Percentiles rank a stretch among this genome's conserved stretches.
Conservation (phyloP, 2,888 invertebrate genomes). For the Noctua pronuba region DNA sequence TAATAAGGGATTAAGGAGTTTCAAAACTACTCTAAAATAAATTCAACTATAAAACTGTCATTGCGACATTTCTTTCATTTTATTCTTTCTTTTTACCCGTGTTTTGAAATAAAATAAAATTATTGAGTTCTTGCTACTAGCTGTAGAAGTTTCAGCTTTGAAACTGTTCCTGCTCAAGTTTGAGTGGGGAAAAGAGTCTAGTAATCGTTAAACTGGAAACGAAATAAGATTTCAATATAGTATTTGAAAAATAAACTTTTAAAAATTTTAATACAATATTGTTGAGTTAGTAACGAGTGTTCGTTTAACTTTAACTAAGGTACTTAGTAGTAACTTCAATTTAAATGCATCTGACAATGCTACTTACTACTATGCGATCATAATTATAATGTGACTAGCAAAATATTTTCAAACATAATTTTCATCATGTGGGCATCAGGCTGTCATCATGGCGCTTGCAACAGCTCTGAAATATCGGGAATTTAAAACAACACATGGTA, state of each 20-base stretch:
- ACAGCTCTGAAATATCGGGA: background rate
- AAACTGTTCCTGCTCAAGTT: constrained; percentile 51
- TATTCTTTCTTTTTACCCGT: constrained; percentile 13
- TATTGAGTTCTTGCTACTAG: constrained; percentile 35
- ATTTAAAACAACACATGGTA: background rate
- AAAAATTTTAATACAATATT: background rate
- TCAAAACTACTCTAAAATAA: constrained; percentile 12
- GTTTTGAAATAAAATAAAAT: constrained; percentile 54
- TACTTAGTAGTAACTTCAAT: background rate
- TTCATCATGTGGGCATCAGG: background rate
- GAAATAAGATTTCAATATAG: constrained; percentile 34
- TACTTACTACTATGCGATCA: background rate
- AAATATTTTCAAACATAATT: background rate
- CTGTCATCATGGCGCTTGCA: background rate
- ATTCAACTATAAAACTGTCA: constrained; percentile 19
- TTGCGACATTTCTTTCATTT: constrained; percentile 16
- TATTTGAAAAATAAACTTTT: background rate
- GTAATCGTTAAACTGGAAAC: constrained; percentile 45
- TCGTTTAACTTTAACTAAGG: background rate
- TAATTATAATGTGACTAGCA: background rate
- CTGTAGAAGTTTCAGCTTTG: constrained; percentile 49
- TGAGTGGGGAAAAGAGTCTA: constrained; percentile 41
- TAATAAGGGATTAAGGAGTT: background rate
- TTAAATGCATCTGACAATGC: background rate
- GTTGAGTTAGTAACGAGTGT: background rate